phyloP scores from a whole-genome alignment of 1,140 invertebrate genomes.

The Bombus haemorrhoidalis region DNA sequence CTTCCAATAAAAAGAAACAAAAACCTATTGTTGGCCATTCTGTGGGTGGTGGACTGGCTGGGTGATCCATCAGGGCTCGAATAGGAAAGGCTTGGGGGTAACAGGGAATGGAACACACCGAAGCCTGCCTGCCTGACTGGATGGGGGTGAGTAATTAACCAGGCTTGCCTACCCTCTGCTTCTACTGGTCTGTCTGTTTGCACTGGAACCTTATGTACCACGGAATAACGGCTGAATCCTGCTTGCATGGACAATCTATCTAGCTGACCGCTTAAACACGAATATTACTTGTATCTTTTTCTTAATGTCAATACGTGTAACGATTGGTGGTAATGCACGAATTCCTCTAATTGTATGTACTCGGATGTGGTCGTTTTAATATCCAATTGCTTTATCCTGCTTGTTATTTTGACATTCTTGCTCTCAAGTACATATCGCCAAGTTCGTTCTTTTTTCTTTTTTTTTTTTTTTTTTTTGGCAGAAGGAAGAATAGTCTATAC shows the following conservation, averaged over 20 bases:
- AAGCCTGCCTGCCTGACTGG: constrained; percentile 68
- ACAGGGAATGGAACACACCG: constrained; percentile 70
- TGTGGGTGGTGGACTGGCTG: constrained; percentile 78
- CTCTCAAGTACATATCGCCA: neutral
- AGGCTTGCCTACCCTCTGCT: constrained; percentile 65
- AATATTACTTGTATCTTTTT: neutral
- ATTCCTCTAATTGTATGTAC: neutral
- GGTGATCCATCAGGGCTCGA: constrained; percentile 79
- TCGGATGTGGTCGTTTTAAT: neutral
- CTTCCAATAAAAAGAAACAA: constrained; percentile 80
- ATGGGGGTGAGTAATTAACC: constrained; percentile 78
- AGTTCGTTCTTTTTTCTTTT: neutral
- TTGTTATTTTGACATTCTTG: neutral
- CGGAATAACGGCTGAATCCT: constrained; percentile 67
- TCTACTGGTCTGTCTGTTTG: constrained; percentile 67
- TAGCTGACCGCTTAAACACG: constrained; percentile 16
- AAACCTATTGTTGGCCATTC: constrained; percentile 80
- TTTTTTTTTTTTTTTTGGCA: neutral
- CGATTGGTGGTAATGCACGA: neutral
- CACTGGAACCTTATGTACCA: constrained; percentile 73
- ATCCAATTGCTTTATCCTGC: neutral
- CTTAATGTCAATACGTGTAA: neutral
- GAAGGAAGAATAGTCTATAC: neutral
- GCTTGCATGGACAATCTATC: constrained; percentile 48
- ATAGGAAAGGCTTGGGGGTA: constrained; percentile 72